Evolutionary conservation across 2,797 vertebrate genomes (phyloP).

Genomic region (Myotis findleyi): DNA sequence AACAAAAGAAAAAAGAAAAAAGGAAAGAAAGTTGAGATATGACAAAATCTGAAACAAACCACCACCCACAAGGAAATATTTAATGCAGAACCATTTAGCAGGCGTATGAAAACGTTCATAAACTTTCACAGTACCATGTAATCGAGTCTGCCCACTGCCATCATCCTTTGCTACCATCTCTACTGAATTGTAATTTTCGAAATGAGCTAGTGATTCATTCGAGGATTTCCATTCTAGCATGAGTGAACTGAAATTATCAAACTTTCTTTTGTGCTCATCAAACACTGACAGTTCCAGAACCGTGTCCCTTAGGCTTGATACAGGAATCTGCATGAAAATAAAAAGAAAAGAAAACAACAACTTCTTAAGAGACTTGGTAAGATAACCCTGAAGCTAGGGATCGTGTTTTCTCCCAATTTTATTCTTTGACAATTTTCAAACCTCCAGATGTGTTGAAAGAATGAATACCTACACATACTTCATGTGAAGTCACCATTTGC

Average conservation of each 20-base stretch:
- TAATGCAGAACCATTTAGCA: not conserved
- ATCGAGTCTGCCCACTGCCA: slow-evolving; percentile 79
- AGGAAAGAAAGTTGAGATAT: not conserved
- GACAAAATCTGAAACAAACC: not conserved
- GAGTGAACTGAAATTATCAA: slow-evolving; percentile 86
- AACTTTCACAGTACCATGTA: slow-evolving; percentile 79
- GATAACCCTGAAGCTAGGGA: not conserved
- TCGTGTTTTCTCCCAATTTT: not conserved
- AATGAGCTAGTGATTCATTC: slow-evolving; percentile 82
- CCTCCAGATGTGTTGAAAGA: not conserved
- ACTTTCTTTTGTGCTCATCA: slow-evolving; percentile 86
- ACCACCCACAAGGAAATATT: not conserved
- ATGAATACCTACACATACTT: not conserved
- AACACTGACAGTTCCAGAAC: slow-evolving; percentile 82
- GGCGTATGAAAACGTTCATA: not conserved
- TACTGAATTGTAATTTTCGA: slow-evolving; percentile 77
- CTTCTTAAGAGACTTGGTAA: not conserved
- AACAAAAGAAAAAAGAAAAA: not conserved
- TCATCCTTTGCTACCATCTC: slow-evolving; percentile 83
- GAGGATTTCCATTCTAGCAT: slow-evolving; percentile 85
- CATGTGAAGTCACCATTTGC: not conserved
- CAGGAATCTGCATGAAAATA: slow-evolving; percentile 80
- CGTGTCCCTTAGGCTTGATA: slow-evolving; percentile 80
- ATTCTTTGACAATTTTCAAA: slow-evolving; percentile 7
- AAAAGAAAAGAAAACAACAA: not conserved